These are phyloP conservation scores for Laticauda laticaudata DNA, from an alignment of 2,113 vertebrate species.

Conservation along the genomic window DNA sequence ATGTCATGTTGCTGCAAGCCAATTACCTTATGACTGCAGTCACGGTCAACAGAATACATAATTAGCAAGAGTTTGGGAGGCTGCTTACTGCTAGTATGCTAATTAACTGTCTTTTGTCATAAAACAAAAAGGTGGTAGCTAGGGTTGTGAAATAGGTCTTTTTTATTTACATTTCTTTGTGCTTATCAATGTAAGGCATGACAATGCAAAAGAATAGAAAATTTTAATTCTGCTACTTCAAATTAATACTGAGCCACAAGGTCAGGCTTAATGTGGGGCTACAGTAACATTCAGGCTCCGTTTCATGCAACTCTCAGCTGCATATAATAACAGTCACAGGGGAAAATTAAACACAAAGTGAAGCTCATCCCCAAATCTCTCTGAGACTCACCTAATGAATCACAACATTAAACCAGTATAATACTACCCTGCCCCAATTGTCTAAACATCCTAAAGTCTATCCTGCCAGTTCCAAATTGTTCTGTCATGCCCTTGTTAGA, in stretches of 20 bases:
- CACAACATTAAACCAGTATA: not conserved
- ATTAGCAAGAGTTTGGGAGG: conserved; percentile 84
- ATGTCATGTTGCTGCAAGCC: conserved; percentile 91
- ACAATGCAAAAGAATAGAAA: conserved; percentile 76
- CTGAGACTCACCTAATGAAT: not conserved
- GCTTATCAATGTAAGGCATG: conserved; percentile 74
- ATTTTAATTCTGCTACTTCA: conserved; percentile 70
- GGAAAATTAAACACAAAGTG: conserved; percentile 15
- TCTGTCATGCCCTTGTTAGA: no score
- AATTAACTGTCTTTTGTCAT: conserved; percentile 87
- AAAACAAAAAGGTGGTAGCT: conserved; percentile 78
- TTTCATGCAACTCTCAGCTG: fast-evolving
- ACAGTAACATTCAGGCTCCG: not conserved
- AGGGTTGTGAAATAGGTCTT: conserved; percentile 74
- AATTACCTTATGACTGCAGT: conserved; percentile 89
- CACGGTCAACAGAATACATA: conserved; percentile 87
- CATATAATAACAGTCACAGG: not conserved
- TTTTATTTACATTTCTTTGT: conserved; percentile 81
- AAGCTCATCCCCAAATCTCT: conserved; percentile 17
- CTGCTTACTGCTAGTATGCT: conserved; percentile 83
- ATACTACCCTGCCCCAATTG: not conserved
- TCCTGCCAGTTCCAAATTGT: conserved; percentile 10
- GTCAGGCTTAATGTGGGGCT: conserved; percentile 43
- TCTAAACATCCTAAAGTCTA: fast-evolving
- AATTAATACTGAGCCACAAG: conserved; percentile 61